These are phyloP conservation scores for Todiramphus chloris DNA, from an alignment of 2,113 vertebrate genomes.

Conservation along the genomic window DNA sequence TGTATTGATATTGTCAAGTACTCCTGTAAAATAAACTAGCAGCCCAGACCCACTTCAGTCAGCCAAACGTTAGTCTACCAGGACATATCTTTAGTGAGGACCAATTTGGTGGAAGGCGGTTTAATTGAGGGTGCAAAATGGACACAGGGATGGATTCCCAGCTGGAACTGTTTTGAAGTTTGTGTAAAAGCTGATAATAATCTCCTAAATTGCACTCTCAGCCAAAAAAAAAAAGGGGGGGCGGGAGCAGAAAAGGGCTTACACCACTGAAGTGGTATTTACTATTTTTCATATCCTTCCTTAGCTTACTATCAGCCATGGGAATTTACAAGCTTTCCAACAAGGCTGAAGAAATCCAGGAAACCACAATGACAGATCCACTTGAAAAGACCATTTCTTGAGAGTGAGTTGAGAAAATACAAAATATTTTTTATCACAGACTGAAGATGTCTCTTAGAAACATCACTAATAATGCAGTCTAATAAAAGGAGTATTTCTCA, in stretches of 20 bases:
- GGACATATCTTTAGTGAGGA: background rate
- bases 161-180: constrained; percentile 56
- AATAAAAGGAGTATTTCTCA: background rate
- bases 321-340: constrained; percentile 68
- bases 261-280: constrained; percentile 57
- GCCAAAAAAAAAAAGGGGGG: constrained; percentile 16
- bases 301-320: constrained; percentile 46
- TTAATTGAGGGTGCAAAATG: constrained; percentile 42
- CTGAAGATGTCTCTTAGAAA: constrained; percentile 1
- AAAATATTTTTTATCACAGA: background rate
- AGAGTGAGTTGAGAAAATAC: constrained; percentile 15
- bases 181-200: constrained; percentile 57
- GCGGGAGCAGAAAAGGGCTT: constrained; percentile 44
- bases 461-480: background rate
- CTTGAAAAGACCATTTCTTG: constrained; percentile 49
- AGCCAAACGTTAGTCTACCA: background rate
- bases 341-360: constrained; percentile 60
- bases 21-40: constrained; percentile 25
- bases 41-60: constrained; percentile 8
- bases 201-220: constrained; percentile 44
- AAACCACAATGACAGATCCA: constrained; percentile 56
- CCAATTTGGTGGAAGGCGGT: background rate
- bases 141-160: constrained; percentile 21
- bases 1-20: constrained; percentile 3
- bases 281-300: constrained; percentile 59